Percentiles rank a stretch among this genome's conserved stretches.
Conservation (phyloP, 2,113 vertebrate genomes). For the Xiphophorus maculatus region DNA sequence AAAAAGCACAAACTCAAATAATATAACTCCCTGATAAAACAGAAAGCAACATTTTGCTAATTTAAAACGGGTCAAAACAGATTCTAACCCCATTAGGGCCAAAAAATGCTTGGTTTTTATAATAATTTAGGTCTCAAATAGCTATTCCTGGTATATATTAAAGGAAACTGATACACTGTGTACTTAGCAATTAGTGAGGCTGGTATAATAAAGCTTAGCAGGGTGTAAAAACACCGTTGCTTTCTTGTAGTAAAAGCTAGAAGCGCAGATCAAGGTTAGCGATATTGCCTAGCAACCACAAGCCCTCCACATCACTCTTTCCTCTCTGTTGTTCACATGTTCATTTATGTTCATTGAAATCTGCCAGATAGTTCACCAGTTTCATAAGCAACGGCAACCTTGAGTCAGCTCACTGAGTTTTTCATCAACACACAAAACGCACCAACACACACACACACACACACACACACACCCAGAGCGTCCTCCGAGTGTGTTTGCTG, state of each 20-base stretch:
- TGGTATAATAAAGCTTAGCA: not conserved
- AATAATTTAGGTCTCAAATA: not conserved
- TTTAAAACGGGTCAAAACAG: not conserved
- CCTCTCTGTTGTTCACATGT: slow-evolving; percentile 52
- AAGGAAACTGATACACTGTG: not conserved
- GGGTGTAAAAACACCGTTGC: slow-evolving; percentile 5
- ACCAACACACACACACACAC: slow-evolving; percentile 32
- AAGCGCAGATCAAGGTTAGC: slow-evolving; percentile 42
- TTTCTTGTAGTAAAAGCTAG: slow-evolving; percentile 38
- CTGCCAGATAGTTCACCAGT: slow-evolving; percentile 73
- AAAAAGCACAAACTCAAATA: not conserved
- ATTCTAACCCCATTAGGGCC: not conserved
- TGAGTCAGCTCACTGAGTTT: slow-evolving; percentile 69
- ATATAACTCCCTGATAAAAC: not conserved
- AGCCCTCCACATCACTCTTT: slow-evolving; percentile 20
- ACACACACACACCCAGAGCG: slow-evolving; percentile 41
- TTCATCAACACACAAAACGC: slow-evolving; percentile 50
- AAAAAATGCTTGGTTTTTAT: not conserved
- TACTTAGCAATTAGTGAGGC: slow-evolving; percentile 4
- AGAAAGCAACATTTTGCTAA: not conserved
- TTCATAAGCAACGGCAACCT: slow-evolving; percentile 70
- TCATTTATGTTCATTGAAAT: slow-evolving; percentile 79
- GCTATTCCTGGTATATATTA: not conserved
- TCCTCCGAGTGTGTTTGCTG: slow-evolving; percentile 52
- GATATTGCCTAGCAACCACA: slow-evolving; percentile 64